Evolutionary conservation across 2,113 vertebrate genomes (phyloP), one percentile per base, ranked within the genome.

Genomic region (Apistogramma diplotaenia): DNA sequence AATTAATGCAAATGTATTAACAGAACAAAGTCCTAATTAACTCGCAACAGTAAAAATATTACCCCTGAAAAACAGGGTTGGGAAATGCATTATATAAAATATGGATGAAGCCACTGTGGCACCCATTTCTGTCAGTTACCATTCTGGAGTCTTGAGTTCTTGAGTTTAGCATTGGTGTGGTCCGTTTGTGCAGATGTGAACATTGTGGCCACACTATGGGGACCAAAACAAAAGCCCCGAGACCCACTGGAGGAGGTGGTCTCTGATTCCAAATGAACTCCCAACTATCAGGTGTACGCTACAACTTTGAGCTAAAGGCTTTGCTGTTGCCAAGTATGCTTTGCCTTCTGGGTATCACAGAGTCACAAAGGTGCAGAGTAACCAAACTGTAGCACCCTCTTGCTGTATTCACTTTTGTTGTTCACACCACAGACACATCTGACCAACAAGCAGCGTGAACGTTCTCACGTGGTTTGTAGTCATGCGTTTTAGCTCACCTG

Each of bases 341-440:
- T 33, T 37, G 60, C 33, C 23, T 62, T 35, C 35, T 62, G 60
- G 60, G 13, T 0, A 1, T 43, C 61, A 65, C 25, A 43, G 61
- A 43, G 43, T 3, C 61, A 10, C 4, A 8, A 8, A 0, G 9
- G 4, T 65, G 35, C 61, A 65, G 37, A 65, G 21, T 65, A 65
- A 16, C 13, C 61, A 25, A 15, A 65, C 21, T 43, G 21, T 65
- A 65, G 61, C 35, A 65, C 13, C 13, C 43, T 65, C 61, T 65
- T 65, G 21, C 37, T 65, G 21, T 65, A 43, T 4, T 65, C 13
- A 43, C 21, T 43, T 65, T 65, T 65, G 61, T 65, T 65, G 37
- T 37, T 43, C 13, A 35, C 43, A 13, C 43, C 43, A 35, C 61
- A 65, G 21, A 65, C 35, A 65, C 61, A 65, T 43, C 61, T 65